Evolutionary conservation across 2,888 invertebrate genomes (phyloP), one percentile per base, ranked within the genome.

Genomic region (Hedychridium roseum): DNA sequence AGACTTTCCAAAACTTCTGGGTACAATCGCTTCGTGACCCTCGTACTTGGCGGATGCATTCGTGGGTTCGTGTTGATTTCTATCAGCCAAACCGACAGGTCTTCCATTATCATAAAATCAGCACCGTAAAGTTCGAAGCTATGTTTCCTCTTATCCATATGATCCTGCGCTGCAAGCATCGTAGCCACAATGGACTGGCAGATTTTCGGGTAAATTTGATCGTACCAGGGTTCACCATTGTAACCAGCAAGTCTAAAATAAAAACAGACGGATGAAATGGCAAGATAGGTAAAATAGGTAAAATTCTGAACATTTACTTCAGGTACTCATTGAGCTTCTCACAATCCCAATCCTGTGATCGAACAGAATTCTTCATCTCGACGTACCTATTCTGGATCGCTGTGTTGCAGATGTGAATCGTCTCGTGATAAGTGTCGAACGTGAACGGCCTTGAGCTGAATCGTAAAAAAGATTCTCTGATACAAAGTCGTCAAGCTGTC

Each of bases 1-100:
- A 92, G 84, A 80, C 96, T 95, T 64, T 91, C 87, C 12, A 94
- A 78, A 2, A 91, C 92, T 62, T 84, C 84, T 2, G 90, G 86
- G 74, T 94, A 95, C 73, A 96, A 86, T 58, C 86, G 84, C 0
- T 90, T 88, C 0, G 95, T 96, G 7, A 95, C 87, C 45, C 86
- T 85, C 0, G 95, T 95, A 17, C 92, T 93, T 2, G 84, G 80
- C 15, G 88, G 83, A 51, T 85, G 83, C 79, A 96, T 85, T 78
- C 93, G 90, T 0, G 95, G 95, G 70, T 89, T 89, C 1, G 92
- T 90, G 81, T 97, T 96, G 58, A 96, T 94, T 82, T 97, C 96
- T 65, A 97, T 91, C 51, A 96, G 80, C 89, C 94, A 94, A 0
- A 94, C 94, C 53, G 87, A 85, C 64, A 87, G 91, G 66, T 92